A percentile compares a stretch with the other conserved stretches of the same genome.
These are phyloP conservation scores for Sesia apiformis DNA, from an alignment of 2,888 invertebrate genomes.

Conservation along the genomic window DNA sequence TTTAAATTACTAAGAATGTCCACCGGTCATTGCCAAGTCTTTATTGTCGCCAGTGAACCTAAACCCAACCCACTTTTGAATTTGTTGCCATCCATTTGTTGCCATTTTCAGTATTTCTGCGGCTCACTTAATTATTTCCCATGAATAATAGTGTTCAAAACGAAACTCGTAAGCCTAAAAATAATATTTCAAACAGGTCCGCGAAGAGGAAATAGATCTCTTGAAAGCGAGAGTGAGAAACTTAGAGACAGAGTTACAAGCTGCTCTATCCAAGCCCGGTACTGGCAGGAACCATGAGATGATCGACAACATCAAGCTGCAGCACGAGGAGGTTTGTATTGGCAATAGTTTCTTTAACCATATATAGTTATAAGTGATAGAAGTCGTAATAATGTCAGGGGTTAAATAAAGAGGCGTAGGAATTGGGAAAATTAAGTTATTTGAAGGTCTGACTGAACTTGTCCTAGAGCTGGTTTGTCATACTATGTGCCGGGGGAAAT, in stretches of 20 bases:
- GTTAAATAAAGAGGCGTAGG: too few species aligned
- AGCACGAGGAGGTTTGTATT: slow-evolving; percentile 57
- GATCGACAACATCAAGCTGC: slow-evolving; percentile 63
- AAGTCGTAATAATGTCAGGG: background rate
- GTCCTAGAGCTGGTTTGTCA: background rate
- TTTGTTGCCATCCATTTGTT: too few species aligned
- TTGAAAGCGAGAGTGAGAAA: slow-evolving; percentile 62
- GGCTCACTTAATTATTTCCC: too few species aligned
- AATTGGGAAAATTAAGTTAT: background rate
- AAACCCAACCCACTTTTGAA: too few species aligned
- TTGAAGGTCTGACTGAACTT: background rate
- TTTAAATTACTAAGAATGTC: too few species aligned
- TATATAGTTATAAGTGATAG: background rate
- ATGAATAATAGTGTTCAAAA: too few species aligned
- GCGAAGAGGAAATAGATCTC: slow-evolving; percentile 69
- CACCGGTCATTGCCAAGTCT: too few species aligned
- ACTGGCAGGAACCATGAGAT: slow-evolving; percentile 63
- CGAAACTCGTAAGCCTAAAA: too few species aligned
- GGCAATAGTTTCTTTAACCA: background rate
- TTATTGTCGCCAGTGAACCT: too few species aligned
- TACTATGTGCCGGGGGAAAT: too few species aligned
- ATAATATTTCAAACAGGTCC: slow-evolving; percentile 33
- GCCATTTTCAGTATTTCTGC: too few species aligned
- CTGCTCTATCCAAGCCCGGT: slow-evolving; percentile 53
- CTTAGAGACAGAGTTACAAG: slow-evolving; percentile 61